A percentile compares a stretch with the other conserved stretches of the same genome.
Conservation (phyloP, 92 coral and sea anemone species). For the Muricea muricata region DNA sequence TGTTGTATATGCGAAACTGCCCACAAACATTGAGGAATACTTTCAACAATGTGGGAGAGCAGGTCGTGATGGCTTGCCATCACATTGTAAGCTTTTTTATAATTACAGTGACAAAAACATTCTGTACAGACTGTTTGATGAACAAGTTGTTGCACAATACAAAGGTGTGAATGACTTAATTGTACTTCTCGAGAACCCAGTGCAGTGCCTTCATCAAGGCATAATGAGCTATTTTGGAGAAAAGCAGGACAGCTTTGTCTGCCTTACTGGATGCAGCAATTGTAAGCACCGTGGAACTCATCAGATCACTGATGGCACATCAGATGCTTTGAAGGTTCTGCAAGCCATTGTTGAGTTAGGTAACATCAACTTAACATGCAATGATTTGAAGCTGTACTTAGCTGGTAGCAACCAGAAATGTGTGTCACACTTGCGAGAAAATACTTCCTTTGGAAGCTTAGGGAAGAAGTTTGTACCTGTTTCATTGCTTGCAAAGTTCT, state of each 20-base stretch:
- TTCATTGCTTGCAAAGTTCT: constrained; percentile 40
- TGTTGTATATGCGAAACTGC: not conserved
- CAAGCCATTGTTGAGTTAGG: constrained; percentile 53
- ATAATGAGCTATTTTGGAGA: constrained; percentile 61
- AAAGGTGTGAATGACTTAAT: constrained; percentile 42
- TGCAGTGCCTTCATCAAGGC: constrained; percentile 52
- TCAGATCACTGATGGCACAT: constrained; percentile 55
- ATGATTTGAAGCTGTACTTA: constrained; percentile 33
- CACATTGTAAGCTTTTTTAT: constrained; percentile 34
- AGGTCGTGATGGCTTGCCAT: constrained; percentile 45
- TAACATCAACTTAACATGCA: constrained; percentile 23
- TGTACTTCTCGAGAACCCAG: constrained; percentile 50
- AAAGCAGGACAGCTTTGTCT: constrained; percentile 27
- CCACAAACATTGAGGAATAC: constrained; percentile 10
- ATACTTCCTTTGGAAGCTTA: constrained; percentile 38
- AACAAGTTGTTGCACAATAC: constrained; percentile 25
- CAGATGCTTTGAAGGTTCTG: constrained; percentile 61
- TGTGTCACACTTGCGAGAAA: constrained; percentile 14
- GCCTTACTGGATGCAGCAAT: constrained; percentile 47
- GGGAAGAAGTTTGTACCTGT: constrained; percentile 47
- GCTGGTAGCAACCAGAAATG: constrained; percentile 54
- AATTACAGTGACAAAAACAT: constrained; percentile 34
- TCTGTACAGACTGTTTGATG: constrained; percentile 22
- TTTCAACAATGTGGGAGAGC: constrained; percentile 14
- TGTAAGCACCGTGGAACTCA: constrained; percentile 37